Base-by-base conservation (phyloP, 2,113 vertebrate species). In the Ranitomeya imitator region DNA sequence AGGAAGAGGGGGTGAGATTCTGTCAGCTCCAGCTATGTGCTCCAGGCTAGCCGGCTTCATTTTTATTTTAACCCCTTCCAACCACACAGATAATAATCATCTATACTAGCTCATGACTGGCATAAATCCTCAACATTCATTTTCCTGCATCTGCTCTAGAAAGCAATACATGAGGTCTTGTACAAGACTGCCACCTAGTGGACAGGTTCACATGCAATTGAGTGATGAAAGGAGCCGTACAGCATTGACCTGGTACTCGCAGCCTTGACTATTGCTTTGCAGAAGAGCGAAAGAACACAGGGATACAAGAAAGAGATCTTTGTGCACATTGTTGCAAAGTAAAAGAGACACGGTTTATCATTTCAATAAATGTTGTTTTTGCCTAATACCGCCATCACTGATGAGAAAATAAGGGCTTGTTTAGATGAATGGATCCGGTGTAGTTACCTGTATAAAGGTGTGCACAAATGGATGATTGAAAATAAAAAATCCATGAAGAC, bases 21-120 rank as follows among this genome's bases (percentile, higher is more conserved):
- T 79, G 45, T 78, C 82, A 61, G 59, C 87, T 84, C 59, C 81
- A 88, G 80, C 73, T 61, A 84, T 88, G 81, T 67, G 87, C 87
- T 85, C 60, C 60, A 57, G 87, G 87, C 87, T 74, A 85, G 60
- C 67, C 23, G 19, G 76, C 63, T 69, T 67, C 87, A 77, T 78
- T 51, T 19, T 79, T 9, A 45, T 55, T 13, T 89, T 89, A 89
- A 89, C 87, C 52, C 87, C n/a, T 83, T 69, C 26, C 57, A 18
- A 73, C 63, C 63, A 21, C 67, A 14, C 18, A 45, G 51, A 31
- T 51, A 21, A 21, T 69, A 13, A 69, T 51, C 21, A 73, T 76
- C 51, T 76, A 76, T 51, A 76, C 37, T 7, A 45, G 12, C 71
- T 21, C 45, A 76, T 31, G 5, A 51, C 21, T 16, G 16, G 31